phyloP scores from a whole-genome alignment of 2,888 invertebrate species.

The Drosophila neotestacea region DNA sequence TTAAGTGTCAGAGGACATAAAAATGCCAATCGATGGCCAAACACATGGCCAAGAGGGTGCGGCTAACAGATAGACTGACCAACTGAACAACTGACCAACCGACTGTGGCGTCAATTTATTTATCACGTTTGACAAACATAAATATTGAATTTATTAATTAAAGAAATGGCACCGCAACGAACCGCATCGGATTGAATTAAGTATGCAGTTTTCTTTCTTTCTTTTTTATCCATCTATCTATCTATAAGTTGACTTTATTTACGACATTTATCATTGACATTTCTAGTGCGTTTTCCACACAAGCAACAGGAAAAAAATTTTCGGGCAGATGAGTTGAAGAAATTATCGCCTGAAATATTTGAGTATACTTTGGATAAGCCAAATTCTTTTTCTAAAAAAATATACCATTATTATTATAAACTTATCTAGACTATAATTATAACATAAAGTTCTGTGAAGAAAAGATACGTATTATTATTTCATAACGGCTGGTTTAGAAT shows the following conservation, averaged over 20 bases:
- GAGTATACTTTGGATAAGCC: too few relatives aligned
- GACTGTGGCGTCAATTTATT: constrained; percentile 41
- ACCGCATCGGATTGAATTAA: constrained; percentile 7
- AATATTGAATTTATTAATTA: constrained; percentile 66
- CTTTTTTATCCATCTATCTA: not conserved
- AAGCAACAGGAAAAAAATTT: not conserved
- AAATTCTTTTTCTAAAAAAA: too few relatives aligned
- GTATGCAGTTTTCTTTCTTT: not conserved
- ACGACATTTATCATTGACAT: not conserved
- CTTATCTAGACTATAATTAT: too few relatives aligned
- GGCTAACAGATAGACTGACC: not conserved
- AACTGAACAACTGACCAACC: not conserved
- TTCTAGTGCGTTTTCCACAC: not conserved
- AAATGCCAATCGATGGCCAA: constrained; percentile 58
- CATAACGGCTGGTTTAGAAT: too few relatives aligned
- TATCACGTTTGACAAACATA: constrained; percentile 59
- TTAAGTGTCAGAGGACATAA: constrained; percentile 61
- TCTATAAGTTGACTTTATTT: not conserved
- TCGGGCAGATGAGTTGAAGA: too few relatives aligned
- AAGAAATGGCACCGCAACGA: constrained; percentile 38
- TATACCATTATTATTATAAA: too few relatives aligned
- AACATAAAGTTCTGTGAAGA: too few relatives aligned
- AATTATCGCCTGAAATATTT: too few relatives aligned
- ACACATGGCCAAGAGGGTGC: constrained; percentile 43
- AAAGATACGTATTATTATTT: too few relatives aligned